Percentiles rank a stretch among this genome's conserved stretches.
Evolutionary conservation across 2,113 vertebrate species (phyloP).

Genomic region (Lophius piscatorius): DNA sequence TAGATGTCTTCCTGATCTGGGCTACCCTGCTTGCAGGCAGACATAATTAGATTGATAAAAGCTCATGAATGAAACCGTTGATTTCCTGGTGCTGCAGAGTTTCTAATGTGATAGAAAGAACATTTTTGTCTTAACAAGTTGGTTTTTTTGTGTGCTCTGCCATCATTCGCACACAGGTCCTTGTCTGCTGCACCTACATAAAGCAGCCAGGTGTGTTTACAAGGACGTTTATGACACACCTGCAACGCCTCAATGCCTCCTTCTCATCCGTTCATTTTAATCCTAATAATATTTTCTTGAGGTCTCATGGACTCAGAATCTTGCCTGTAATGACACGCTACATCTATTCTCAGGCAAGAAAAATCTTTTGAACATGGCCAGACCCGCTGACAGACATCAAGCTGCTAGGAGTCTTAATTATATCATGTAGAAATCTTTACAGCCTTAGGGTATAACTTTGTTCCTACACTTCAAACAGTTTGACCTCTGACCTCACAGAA

Average conservation of each 20-base stretch:
- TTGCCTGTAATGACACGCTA: conserved; percentile 16
- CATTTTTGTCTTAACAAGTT: conserved; percentile 4
- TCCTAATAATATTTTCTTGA: neutral
- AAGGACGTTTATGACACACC: conserved; percentile 22
- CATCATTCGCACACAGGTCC: neutral
- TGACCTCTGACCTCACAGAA: neutral
- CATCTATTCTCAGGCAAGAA: conserved; percentile 23
- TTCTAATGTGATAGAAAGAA: neutral
- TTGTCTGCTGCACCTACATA: neutral
- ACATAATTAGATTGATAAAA: too few relatives aligned
- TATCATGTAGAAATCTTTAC: neutral
- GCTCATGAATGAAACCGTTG: too few relatives aligned
- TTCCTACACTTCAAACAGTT: conserved; percentile 1
- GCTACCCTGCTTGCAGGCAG: too few relatives aligned
- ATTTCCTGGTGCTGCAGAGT: neutral
- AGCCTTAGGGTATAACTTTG: neutral
- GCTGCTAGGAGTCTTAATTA: neutral
- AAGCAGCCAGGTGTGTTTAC: conserved; percentile 54
- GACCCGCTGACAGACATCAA: conserved; percentile 11
- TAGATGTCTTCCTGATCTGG: too few relatives aligned
- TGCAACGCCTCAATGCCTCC: conserved; percentile 1
- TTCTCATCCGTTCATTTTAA: conserved; percentile 4
- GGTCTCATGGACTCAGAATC: neutral
- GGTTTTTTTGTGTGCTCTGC: neutral
- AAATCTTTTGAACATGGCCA: conserved; percentile 9